Conservation (phyloP, 2,113 vertebrate genomes). For the Pogona vitticeps region DNA sequence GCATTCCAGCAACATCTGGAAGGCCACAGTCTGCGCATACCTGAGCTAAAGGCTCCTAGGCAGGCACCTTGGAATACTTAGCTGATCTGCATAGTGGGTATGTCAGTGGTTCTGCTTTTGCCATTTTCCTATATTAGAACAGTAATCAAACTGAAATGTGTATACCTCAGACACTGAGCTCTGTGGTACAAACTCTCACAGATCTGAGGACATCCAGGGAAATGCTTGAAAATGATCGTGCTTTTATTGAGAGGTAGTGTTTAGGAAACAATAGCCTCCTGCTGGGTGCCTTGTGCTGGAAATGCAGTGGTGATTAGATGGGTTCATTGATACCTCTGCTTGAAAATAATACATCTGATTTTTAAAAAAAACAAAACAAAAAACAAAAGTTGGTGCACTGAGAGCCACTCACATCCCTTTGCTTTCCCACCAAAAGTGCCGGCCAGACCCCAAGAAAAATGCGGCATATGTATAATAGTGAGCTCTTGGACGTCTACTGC, state of each 20-base stretch:
- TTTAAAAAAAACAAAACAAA: not conserved
- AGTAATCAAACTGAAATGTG: not conserved
- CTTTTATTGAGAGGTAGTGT: not conserved
- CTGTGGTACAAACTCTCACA: not conserved
- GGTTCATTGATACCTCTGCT: too few species aligned
- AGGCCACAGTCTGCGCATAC: not conserved
- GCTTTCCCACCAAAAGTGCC: conserved; percentile 78
- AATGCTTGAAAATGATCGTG: not conserved
- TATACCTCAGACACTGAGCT: not conserved
- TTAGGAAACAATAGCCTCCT: not conserved
- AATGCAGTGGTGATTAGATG: not conserved
- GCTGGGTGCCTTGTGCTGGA: not conserved
- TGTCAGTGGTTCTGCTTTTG: not conserved
- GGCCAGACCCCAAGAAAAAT: conserved; percentile 92
- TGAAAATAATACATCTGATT: not conserved
- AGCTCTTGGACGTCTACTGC: conserved; percentile 91
- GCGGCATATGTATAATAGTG: conserved; percentile 83
- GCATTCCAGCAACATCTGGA: not conserved
- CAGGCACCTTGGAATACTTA: not conserved
- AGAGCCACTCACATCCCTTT: conserved; percentile 31
- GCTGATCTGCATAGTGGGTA: not conserved
- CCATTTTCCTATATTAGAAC: not conserved
- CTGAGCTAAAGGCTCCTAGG: not conserved
- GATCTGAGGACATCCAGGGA: not conserved
- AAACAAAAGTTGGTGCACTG: not conserved